These are phyloP conservation scores for Saccostrea glomerata DNA, from an alignment of 1,140 invertebrate species.

Conservation along the genomic window DNA sequence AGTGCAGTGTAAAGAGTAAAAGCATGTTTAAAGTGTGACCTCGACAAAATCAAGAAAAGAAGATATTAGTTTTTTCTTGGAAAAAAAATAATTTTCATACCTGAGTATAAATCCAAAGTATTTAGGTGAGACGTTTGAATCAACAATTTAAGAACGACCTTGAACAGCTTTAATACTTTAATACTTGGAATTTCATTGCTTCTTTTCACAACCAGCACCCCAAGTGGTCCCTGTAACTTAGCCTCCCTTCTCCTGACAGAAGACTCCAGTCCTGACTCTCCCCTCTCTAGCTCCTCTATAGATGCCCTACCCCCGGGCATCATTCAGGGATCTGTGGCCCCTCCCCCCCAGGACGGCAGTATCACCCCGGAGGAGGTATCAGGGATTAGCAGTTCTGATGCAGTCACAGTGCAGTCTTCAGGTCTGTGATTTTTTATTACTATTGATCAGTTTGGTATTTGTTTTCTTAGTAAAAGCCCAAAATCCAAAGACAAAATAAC, in stretches of 20 bases:
- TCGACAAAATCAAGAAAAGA: no score
- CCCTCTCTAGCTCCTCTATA: conserved; percentile 7
- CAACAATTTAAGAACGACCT: no score
- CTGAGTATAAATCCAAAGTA: no score
- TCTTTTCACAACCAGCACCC: neutral
- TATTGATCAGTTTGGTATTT: neutral
- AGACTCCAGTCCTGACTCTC: conserved; percentile 45
- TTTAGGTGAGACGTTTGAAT: no score
- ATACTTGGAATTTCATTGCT: neutral
- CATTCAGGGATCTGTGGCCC: neutral
- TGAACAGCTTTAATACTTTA: neutral
- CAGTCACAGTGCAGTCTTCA: conserved; percentile 69
- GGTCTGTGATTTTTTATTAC: conserved; percentile 52
- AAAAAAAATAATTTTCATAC: no score
- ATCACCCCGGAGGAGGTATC: conserved; percentile 70
- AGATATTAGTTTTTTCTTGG: no score
- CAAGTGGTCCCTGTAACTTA: conserved; percentile 56
- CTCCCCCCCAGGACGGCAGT: conserved; percentile 37
- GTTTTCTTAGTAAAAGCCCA: neutral
- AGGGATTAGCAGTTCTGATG: conserved; percentile 68
- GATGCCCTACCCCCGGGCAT: neutral
- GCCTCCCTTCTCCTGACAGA: conserved; percentile 62
- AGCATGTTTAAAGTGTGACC: no score
- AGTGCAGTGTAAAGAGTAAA: no score
- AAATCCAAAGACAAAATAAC: neutral